Base-by-base conservation (phyloP, 2,888 invertebrate genomes). In the Cybosia mesomella region DNA sequence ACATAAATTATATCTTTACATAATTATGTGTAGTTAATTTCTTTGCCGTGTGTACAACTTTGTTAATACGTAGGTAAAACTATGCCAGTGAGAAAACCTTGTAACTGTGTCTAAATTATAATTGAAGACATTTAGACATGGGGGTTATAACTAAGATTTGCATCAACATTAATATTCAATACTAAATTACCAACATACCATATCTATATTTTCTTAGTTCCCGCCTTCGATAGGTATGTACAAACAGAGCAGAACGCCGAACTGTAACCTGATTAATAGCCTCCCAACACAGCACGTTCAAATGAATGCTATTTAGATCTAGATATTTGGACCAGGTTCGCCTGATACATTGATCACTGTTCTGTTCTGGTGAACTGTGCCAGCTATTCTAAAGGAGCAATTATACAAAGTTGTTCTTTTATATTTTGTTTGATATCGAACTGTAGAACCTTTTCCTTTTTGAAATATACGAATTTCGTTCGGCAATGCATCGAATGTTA, bases 191-290 rank as follows among this genome's bases (percentile, higher is more conserved):
- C 49, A 15, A 66, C 54, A 13, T 59, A 10, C 75, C 79, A 32
- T 59, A 73, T 79, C 77, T 60, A 54, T 21, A 3, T 2, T 18
- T 54, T 62, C 57, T 7, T 43, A 58, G 9, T 24, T 57, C 57
- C 39, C 24, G 55, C 55, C 21, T 73, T 65, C 73, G 64, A 71
- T 80, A 85, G 77, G 83, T 86, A 84, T 86, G 84, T 85, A 68
- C 88, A 90, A 89, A 91, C 89, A 91, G 89, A 91, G 87, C 89
- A 87, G 88, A 77, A 85, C 85, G 84, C 39, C 85, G 82, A 89
- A 85, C 88, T 89, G 80, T 77, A 83, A 82, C 77, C 92, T 92
- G 93, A 93, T 93, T 93, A 93, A 93, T 92, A 89, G 92, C 88
- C 86, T 83, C 86, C 86, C 88, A 82, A 86, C 85, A 80, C 81